Conservation (phyloP, 1,140 invertebrate genomes). For the Cydia strobilella region DNA sequence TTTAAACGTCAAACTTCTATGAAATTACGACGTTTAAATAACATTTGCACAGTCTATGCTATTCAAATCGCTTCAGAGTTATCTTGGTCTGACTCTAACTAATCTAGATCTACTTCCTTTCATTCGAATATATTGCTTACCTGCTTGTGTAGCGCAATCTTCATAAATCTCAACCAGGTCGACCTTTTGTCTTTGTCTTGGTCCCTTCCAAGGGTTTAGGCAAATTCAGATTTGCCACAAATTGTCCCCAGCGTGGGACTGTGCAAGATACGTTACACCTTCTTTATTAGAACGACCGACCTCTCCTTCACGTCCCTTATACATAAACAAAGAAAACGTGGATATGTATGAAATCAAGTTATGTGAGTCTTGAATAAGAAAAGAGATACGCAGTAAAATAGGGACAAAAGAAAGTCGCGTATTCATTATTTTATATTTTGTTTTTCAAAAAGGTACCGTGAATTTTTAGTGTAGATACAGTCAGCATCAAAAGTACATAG, state of each 20-base stretch:
- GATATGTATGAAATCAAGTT: constrained; percentile 53
- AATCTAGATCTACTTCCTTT: constrained; percentile 11
- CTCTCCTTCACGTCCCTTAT: constrained; percentile 40
- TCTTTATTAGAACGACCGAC: constrained; percentile 45
- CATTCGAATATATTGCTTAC: constrained; percentile 16
- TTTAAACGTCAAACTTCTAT: no score
- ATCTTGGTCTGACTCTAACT: not conserved
- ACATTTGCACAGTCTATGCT: no score
- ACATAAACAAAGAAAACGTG: constrained; percentile 53
- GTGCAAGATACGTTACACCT: constrained; percentile 43
- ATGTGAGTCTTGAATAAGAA: constrained; percentile 54
- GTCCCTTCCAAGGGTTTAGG: constrained; percentile 51
- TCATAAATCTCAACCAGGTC: constrained; percentile 58
- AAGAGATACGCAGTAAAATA: constrained; percentile 44
- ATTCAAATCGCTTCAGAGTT: no score
- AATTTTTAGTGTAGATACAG: no score
- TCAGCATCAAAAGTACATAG: no score
- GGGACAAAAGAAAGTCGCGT: constrained; percentile 1
- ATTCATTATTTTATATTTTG: not conserved
- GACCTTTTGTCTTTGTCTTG: constrained; percentile 62
- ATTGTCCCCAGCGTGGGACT: constrained; percentile 49
- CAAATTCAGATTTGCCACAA: constrained; percentile 58
- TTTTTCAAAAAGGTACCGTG: not conserved
- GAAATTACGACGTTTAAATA: no score
- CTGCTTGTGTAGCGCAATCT: constrained; percentile 51